Percentiles rank a stretch among this genome's conserved stretches.
phyloP scores from a whole-genome alignment of 1,140 invertebrate species.

The Delia radicum region DNA sequence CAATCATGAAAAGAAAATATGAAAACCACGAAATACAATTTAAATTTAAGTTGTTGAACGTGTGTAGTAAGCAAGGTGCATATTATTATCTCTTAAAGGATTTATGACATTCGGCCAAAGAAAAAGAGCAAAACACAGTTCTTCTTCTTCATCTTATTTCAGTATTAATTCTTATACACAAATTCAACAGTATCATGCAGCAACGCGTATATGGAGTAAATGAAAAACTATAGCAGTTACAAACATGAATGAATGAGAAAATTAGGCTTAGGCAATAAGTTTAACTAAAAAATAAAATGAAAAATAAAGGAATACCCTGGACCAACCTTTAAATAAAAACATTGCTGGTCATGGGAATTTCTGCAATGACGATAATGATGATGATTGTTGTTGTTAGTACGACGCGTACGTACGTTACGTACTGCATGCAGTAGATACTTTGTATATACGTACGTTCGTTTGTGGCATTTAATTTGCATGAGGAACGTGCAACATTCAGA shows the following conservation, averaged over 20 bases:
- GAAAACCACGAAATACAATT: constrained; percentile 21
- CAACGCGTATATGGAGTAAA: neutral
- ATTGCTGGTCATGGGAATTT: constrained; percentile 14
- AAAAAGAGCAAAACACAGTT: neutral
- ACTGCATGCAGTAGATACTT: neutral
- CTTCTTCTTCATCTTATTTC: too few species aligned
- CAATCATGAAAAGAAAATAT: neutral
- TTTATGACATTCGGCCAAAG: constrained; percentile 20
- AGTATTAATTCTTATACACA: too few species aligned
- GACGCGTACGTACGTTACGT: neutral
- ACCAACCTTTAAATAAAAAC: neutral
- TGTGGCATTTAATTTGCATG: constrained; percentile 25
- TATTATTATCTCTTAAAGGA: constrained; percentile 24
- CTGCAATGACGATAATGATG: neutral
- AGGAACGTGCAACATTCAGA: neutral
- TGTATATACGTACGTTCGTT: neutral
- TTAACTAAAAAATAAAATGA: neutral
- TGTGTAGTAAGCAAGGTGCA: constrained; percentile 22
- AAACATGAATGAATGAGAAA: constrained; percentile 9
- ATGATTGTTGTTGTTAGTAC: neutral
- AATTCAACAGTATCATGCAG: neutral
- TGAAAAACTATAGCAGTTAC: neutral
- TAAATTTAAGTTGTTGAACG: constrained; percentile 23
- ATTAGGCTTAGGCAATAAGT: neutral
- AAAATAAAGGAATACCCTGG: neutral